Percentiles rank a stretch among this genome's conserved stretches.
Conservation (phyloP, 2,113 vertebrate genomes). For the Gracilinanus agilis region DNA sequence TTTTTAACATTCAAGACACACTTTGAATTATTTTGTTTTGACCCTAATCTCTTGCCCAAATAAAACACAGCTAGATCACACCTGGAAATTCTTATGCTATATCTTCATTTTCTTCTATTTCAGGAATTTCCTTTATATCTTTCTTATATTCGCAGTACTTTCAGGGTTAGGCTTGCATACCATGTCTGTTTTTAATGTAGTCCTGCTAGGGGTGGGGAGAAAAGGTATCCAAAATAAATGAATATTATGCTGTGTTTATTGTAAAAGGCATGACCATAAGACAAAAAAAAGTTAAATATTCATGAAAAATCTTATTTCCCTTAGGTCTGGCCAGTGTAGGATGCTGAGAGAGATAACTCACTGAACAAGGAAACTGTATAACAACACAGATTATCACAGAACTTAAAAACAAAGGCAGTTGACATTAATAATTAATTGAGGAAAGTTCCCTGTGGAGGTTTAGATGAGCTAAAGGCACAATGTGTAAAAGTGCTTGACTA, state of each 20-base stretch:
- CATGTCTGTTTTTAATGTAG: constrained; percentile 27
- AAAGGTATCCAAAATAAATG: constrained; percentile 16
- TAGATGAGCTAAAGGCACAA: constrained; percentile 77
- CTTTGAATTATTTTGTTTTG: constrained; percentile 10
- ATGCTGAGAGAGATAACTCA: constrained; percentile 79
- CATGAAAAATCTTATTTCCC: constrained; percentile 82
- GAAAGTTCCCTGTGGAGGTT: constrained; percentile 78
- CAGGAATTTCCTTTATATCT: background rate
- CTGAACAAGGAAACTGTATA: constrained; percentile 64
- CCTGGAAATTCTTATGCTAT: background rate
- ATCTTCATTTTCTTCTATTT: background rate
- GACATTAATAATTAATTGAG: constrained; percentile 89
- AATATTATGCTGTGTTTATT: constrained; percentile 51
- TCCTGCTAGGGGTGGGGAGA: background rate
- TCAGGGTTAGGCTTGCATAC: background rate
- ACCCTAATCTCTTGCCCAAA: background rate
- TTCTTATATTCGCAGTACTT: background rate
- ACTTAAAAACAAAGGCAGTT: constrained; percentile 84
- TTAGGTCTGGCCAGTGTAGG: constrained; percentile 66
- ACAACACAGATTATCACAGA: constrained; percentile 81
- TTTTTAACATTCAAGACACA: background rate
- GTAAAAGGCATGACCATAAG: constrained; percentile 66
- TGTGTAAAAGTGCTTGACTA: constrained; percentile 77
- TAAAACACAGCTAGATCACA: background rate
- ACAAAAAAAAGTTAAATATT: constrained; percentile 81